phyloP scores from a whole-genome alignment of 2,797 vertebrate species.

The Sparus aurata region DNA sequence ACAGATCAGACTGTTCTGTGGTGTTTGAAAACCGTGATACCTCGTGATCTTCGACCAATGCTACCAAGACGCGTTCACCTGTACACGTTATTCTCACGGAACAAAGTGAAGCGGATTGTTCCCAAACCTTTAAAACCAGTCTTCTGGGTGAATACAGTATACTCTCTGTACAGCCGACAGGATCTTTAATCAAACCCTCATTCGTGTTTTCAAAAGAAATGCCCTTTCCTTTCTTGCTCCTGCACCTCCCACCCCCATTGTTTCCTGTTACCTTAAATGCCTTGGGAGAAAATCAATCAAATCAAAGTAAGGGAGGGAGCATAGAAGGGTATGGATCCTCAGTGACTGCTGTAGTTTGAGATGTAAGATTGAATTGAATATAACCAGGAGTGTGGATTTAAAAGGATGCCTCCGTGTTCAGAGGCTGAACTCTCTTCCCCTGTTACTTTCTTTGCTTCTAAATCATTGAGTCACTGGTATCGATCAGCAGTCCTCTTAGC shows the following conservation, averaged over 20 bases:
- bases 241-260: neutral
- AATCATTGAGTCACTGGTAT: conserved; percentile 40
- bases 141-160: neutral
- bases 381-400: neutral
- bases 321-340: neutral
- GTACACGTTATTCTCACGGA: neutral
- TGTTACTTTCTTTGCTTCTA: conserved; percentile 15
- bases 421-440: neutral
- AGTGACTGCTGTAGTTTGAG: neutral
- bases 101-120: conserved; percentile 1
- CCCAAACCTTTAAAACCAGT: neutral
- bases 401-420: neutral
- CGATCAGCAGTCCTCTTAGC: conserved; percentile 26
- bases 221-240: neutral
- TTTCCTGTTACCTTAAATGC: conserved; percentile 9
- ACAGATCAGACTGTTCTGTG: neutral
- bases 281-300: neutral
- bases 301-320: neutral
- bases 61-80: neutral
- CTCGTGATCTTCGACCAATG: neutral
- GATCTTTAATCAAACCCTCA: conserved; percentile 2
- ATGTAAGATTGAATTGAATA: neutral
- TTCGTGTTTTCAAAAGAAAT: neutral
- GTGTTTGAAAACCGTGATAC: too few species aligned
- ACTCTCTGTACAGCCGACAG: neutral